Conservation (phyloP, 2,797 vertebrate species). For the Poeciliopsis presidionis region DNA sequence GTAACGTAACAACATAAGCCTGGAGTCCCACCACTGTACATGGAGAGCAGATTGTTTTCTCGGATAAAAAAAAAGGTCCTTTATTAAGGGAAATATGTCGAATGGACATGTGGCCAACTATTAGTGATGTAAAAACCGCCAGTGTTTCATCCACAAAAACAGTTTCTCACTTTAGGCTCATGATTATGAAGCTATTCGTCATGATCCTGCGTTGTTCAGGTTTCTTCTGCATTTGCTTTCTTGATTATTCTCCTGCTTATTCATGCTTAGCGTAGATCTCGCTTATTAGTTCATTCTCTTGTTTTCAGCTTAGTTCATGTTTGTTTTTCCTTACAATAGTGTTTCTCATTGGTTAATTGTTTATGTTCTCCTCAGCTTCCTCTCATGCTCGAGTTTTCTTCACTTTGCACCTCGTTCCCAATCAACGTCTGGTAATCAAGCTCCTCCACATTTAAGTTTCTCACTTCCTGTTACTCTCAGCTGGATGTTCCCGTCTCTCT, state of each 20-base stretch:
- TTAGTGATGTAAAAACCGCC: background rate
- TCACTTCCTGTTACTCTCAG: background rate
- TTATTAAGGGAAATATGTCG: background rate
- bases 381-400: background rate
- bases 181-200: background rate
- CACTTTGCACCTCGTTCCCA: background rate
- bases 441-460: background rate
- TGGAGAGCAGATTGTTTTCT: background rate
- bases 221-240: background rate
- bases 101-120: background rate
- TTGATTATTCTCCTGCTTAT: background rate
- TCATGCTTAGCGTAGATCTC: background rate
- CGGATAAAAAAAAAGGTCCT: background rate
- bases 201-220: background rate
- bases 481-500: background rate
- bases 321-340: background rate
- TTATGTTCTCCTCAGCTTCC: background rate
- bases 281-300: background rate
- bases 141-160: background rate
- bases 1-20: background rate
- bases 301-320: background rate
- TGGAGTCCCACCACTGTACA: background rate
- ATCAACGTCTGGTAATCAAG: background rate
- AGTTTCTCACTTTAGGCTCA: background rate
- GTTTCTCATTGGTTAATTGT: background rate